A percentile compares a stretch with the other conserved stretches of the same genome.
Conservation (phyloP, 2,113 vertebrate genomes). For the Willisornis vidua region DNA sequence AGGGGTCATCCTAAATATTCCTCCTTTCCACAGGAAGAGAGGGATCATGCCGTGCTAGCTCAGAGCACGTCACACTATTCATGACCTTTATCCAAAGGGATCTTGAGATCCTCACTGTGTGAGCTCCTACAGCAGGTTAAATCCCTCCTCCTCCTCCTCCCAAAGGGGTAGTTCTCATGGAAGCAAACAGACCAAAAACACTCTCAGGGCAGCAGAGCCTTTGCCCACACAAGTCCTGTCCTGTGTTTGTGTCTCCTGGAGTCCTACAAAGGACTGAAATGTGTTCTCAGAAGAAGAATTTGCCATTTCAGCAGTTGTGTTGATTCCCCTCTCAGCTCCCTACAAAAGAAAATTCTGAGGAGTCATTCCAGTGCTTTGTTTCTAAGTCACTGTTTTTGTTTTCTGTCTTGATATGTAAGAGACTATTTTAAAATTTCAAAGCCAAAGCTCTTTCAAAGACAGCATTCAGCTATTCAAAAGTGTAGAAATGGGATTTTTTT, state of each 20-base stretch:
- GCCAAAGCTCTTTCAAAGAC: not conserved
- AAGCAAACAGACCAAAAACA: not conserved
- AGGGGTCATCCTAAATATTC: fast-evolving
- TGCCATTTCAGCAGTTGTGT: not conserved
- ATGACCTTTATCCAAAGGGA: not conserved
- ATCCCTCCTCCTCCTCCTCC: not conserved
- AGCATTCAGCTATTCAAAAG: not conserved
- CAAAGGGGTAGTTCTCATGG: not conserved
- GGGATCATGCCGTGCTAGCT: not conserved
- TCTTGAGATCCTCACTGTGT: not conserved
- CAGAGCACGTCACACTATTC: not conserved
- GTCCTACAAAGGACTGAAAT: not conserved
- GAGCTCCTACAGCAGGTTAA: not conserved
- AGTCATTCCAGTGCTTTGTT: not conserved
- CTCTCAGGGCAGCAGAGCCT: not conserved
- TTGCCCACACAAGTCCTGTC: not conserved
- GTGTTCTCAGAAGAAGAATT: not conserved
- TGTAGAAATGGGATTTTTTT: not conserved
- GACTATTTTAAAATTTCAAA: not conserved
- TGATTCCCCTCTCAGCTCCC: not conserved
- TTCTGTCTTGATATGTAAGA: not conserved
- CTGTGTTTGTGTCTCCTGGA: not conserved
- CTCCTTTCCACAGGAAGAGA: not conserved
- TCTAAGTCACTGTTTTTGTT: not conserved
- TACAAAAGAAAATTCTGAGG: not conserved